A percentile compares a stretch with the other conserved stretches of the same genome.
These are phyloP conservation scores for Thera obeliscata DNA, from an alignment of 2,888 invertebrate genomes.

Conservation along the genomic window DNA sequence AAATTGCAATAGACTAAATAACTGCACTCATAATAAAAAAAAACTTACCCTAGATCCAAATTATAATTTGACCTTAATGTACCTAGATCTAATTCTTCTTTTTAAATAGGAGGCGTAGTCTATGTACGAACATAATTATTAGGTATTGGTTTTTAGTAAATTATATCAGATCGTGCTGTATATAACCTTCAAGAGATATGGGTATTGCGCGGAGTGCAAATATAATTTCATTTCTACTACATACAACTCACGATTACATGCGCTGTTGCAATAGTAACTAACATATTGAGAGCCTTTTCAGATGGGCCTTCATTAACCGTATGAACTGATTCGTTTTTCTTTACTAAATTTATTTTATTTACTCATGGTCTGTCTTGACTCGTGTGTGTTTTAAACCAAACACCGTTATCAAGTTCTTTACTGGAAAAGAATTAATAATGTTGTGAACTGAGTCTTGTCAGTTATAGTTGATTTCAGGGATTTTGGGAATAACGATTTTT, in stretches of 20 bases:
- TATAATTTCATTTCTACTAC: constrained; percentile 15
- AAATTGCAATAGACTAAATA: too few relatives aligned
- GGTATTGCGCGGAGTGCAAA: constrained; percentile 19
- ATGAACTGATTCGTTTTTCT: neutral
- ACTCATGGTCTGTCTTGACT: neutral
- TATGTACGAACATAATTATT: neutral
- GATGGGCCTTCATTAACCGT: neutral
- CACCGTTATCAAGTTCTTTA: neutral
- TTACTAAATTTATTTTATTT: neutral
- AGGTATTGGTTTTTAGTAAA: neutral
- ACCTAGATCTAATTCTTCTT: neutral
- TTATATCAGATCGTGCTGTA: constrained; percentile 25
- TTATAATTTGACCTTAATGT: too few relatives aligned
- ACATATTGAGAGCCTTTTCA: neutral
- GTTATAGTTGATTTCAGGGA: too few relatives aligned
- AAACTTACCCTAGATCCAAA: too few relatives aligned
- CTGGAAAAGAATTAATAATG: neutral
- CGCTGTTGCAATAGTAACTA: constrained; percentile 16
- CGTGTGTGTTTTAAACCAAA: too few relatives aligned
- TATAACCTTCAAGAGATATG: constrained; percentile 27
- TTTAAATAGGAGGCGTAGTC: neutral
- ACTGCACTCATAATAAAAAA: too few relatives aligned
- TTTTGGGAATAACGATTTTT: too few relatives aligned
- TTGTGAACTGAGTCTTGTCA: too few relatives aligned
- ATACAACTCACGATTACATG: constrained; percentile 3